Evolutionary conservation across 2,888 invertebrate genomes (phyloP), one percentile per base, ranked within the genome.

Genomic region (Petrophora chlorosata): DNA sequence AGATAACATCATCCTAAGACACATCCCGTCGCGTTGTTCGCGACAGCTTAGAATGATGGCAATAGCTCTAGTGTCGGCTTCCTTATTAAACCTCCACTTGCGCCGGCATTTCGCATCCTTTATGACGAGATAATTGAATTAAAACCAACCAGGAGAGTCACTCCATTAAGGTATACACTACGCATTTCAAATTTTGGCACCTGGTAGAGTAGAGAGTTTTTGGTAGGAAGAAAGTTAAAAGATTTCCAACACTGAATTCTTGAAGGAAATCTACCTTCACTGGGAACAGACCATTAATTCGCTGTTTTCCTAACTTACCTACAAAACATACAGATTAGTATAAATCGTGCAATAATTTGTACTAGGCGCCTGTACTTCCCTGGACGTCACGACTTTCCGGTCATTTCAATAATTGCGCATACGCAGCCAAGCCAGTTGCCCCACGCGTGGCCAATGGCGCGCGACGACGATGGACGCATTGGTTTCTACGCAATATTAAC

Each of bases 381-480:
- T 13, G 17, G 15, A 32, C 41, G 43, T 43, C 48, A 36, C 30
- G 38, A 25, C 46, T 55, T 65, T 60, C 67, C 62, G 56, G 58
- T 47, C 46, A 53, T 59, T 61, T 50, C 49, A 48, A 43, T 47
- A 49, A 44, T 63, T 52, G 42, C 44, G 34, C 22, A 15, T 9
- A 15, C 23, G 17, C 43, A 50, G 36, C 49, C 53, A 48, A 45
- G 49, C 26, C 42, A 36, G 38, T 52, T 48, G 42, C 42, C 39
- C 48, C 48, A 47, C 35, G 23, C 7, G 35, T 16, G 22, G 5
- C 5, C 48, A 34, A 50, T 54, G 53, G 17, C 30, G 56, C 53
- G 29, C 22, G 43, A 53, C 51, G 17, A 30, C n/a, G n/a, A n/a
- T n/a, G n/a, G n/a, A n/a, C 8, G 34, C 32, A 25, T 40, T 44